These are phyloP conservation scores for Sigmodon hispidus DNA, from an alignment of 2,113 vertebrate genomes.

Conservation along the genomic window DNA sequence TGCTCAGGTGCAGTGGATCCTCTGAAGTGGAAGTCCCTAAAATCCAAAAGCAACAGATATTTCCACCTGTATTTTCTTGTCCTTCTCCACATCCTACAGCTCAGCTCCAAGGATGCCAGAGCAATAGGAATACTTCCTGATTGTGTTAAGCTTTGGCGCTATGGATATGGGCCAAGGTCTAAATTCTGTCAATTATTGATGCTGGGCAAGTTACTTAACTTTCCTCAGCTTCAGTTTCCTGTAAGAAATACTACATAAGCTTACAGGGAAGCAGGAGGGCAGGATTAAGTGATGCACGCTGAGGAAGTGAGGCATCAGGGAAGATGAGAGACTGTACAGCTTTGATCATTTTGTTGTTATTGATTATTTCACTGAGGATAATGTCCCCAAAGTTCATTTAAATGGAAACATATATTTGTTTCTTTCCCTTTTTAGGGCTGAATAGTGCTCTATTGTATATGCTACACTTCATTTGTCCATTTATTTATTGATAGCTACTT, in stretches of 20 bases:
- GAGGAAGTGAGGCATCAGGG: neutral
- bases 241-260: neutral
- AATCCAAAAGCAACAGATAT: neutral
- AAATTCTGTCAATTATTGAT: neutral
- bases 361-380: neutral
- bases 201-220: slow-evolving; percentile 6
- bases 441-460: neutral
- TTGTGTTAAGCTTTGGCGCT: neutral
- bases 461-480: neutral
- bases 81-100: accelerated
- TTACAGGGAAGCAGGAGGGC: neutral
- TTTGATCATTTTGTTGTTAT: neutral
- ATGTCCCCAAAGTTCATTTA: neutral
- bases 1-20: slow-evolving; percentile 36
- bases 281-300: neutral
- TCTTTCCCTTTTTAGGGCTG: neutral
- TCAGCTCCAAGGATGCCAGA: neutral
- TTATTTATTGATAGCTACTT: neutral
- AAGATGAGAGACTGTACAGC: neutral
- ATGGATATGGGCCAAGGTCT: neutral
- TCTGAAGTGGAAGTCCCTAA: neutral
- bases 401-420: neutral
- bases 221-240: neutral
- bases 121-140: neutral
- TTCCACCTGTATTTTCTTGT: neutral